These are phyloP conservation scores for Miltochrista miniata DNA, from an alignment of 2,888 invertebrate genomes.

Conservation along the genomic window DNA sequence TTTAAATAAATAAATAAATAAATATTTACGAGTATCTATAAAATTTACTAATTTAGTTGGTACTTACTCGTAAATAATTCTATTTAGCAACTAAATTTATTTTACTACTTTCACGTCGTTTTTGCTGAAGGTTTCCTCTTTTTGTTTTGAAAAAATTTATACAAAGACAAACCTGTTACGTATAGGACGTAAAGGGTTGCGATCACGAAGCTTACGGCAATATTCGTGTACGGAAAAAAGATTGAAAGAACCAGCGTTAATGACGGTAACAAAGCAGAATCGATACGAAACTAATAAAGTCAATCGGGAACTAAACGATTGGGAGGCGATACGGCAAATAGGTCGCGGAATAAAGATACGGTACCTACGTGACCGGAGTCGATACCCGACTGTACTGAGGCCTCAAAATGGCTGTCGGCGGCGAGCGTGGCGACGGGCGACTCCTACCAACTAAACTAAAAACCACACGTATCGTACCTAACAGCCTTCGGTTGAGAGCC, in stretches of 20 bases:
- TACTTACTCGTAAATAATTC: no score
- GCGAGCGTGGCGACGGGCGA: no score
- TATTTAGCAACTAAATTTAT: no score
- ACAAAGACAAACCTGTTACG: not conserved
- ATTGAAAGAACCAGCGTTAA: constrained; percentile 38
- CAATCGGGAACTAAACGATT: constrained; percentile 48
- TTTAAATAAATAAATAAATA: no score
- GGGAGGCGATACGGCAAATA: constrained; percentile 47
- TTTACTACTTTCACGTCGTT: no score
- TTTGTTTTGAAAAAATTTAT: not conserved
- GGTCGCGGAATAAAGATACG: constrained; percentile 48
- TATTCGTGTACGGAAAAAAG: constrained; percentile 31
- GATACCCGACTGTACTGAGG: constrained; percentile 37
- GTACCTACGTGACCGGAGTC: constrained; percentile 44
- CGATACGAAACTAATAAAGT: constrained; percentile 48
- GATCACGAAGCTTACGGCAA: constrained; percentile 26
- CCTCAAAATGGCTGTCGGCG: no score
- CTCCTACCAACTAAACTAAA: no score
- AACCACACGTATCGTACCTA: no score
- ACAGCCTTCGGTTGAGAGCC: no score
- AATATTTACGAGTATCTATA: no score
- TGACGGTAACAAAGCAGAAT: constrained; percentile 42
- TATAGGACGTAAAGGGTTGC: constrained; percentile 18
- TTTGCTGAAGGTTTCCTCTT: no score
- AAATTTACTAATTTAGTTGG: no score